Evolutionary conservation across 2,888 invertebrate species (phyloP).

Genomic region (Clanis bilineata): DNA sequence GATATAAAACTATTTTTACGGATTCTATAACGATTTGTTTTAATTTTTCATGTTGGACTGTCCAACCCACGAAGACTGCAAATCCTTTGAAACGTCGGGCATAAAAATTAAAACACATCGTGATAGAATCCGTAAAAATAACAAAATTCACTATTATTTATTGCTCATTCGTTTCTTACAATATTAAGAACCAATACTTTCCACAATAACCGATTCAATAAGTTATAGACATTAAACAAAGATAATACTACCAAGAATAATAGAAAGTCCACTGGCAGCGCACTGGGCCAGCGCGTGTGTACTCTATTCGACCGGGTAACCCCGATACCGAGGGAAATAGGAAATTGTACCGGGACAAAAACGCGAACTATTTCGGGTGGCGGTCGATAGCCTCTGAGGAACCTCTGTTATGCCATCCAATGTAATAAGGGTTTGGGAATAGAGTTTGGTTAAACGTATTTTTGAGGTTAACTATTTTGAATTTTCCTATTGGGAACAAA

Average conservation of each 20-base stretch:
- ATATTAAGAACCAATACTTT: background rate
- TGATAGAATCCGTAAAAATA: too few relatives aligned
- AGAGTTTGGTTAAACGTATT: too few relatives aligned
- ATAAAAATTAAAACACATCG: too few relatives aligned
- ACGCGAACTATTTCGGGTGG: constrained; percentile 32
- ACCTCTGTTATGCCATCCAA: background rate
- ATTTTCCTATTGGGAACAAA: too few relatives aligned
- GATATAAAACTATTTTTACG: too few relatives aligned
- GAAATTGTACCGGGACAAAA: constrained; percentile 27
- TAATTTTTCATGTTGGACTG: too few relatives aligned
- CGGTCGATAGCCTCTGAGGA: constrained; percentile 67
- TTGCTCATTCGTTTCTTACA: too few relatives aligned
- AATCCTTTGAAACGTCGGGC: too few relatives aligned
- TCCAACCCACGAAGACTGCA: too few relatives aligned
- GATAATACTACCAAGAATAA: constrained; percentile 5
- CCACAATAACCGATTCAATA: background rate
- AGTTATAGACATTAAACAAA: background rate
- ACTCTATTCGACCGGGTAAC: constrained; percentile 43
- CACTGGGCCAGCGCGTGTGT: background rate
- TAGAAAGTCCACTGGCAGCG: background rate
- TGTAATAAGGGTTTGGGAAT: background rate
- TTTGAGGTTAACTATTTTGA: too few relatives aligned
- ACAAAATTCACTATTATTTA: too few relatives aligned
- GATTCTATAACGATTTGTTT: too few relatives aligned
- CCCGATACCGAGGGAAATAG: constrained; percentile 36